Evolutionary conservation across 2,797 vertebrate species (phyloP).

Genomic region (Avahi laniger): DNA sequence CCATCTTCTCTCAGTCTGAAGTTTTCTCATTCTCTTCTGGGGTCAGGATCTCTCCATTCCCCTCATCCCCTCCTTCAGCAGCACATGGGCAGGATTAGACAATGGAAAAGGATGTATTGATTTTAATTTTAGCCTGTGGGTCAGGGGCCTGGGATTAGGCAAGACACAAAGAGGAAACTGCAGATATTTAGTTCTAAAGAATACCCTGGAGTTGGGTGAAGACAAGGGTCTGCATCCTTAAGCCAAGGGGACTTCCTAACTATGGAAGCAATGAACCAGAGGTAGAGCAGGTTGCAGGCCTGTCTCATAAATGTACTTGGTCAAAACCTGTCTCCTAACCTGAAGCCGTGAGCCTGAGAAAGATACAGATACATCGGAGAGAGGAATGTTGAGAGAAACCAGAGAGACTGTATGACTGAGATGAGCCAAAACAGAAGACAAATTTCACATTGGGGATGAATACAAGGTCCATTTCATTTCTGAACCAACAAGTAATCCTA

Average conservation of each 20-base stretch:
- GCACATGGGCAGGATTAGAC: not conserved
- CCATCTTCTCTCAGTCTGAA: not conserved
- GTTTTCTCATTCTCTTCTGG: not conserved
- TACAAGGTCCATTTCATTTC: not conserved
- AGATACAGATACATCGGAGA: not conserved
- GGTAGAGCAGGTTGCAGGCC: not conserved
- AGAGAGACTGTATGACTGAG: not conserved
- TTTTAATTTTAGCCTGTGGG: not conserved
- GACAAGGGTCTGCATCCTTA: not conserved
- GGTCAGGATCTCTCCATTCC: not conserved
- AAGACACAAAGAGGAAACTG: not conserved
- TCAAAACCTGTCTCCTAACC: not conserved
- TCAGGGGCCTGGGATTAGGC: not conserved
- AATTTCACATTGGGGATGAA: not conserved
- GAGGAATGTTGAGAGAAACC: not conserved
- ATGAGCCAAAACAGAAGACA: not conserved
- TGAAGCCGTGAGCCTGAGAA: not conserved
- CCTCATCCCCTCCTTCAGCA: not conserved
- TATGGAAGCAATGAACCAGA: constrained; percentile 15
- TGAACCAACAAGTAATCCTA: not conserved
- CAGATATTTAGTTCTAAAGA: not conserved
- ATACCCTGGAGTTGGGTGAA: not conserved
- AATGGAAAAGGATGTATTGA: not conserved
- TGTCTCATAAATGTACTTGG: constrained; percentile 10
- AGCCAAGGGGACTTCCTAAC: not conserved